A percentile compares a stretch with the other conserved stretches of the same genome.
These are phyloP conservation scores for Tragopan temminckii DNA, from an alignment of 2,797 vertebrate species.

Conservation along the genomic window DNA sequence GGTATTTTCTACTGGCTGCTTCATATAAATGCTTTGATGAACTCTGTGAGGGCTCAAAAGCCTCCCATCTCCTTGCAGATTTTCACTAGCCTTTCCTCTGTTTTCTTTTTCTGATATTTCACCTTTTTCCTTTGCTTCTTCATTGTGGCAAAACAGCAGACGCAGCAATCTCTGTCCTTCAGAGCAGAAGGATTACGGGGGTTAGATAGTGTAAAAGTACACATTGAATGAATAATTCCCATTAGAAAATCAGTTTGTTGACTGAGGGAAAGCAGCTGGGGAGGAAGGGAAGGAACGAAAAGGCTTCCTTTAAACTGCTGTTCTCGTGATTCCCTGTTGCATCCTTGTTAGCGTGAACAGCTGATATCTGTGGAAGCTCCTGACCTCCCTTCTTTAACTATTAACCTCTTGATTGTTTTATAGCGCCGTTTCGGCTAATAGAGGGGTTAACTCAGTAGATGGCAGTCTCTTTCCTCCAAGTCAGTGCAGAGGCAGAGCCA, in stretches of 20 bases:
- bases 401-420: background rate
- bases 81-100: background rate
- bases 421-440: background rate
- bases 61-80: background rate
- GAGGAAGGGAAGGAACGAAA: background rate
- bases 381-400: background rate
- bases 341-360: background rate
- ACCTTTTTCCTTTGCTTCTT: slow-evolving; percentile 18
- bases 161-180: slow-evolving; percentile 8
- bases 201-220: background rate
- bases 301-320: background rate
- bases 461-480: slow-evolving; percentile 43
- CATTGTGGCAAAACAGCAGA: background rate
- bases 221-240: background rate
- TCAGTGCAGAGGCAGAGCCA: background rate
- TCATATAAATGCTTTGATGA: slow-evolving; percentile 32
- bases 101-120: slow-evolving; percentile 10
- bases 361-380: background rate
- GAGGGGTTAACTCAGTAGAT: slow-evolving; percentile 53
- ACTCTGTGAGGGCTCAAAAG: background rate
- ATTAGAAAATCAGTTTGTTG: slow-evolving; percentile 31
- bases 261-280: background rate
- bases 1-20: background rate
- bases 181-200: slow-evolving; percentile 15
- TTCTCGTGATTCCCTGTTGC: background rate